Conservation (phyloP, 2,888 invertebrate genomes). For the Synergus japonicus region DNA sequence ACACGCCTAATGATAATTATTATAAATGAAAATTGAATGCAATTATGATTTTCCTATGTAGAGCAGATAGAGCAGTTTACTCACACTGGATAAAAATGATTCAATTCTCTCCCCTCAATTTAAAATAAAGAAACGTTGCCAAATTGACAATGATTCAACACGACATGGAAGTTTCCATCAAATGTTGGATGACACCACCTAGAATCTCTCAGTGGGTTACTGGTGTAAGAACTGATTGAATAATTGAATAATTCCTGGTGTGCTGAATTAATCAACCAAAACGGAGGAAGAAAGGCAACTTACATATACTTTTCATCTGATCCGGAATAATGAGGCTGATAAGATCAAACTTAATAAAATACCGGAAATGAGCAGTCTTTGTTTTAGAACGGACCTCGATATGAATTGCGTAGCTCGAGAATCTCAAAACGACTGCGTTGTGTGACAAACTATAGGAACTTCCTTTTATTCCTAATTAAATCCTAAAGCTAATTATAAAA, state of each 20-base stretch:
- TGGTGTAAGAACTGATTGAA: conserved; percentile 40
- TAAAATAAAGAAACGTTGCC: too few relatives aligned
- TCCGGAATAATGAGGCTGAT: conserved; percentile 13
- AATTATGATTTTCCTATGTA: too few relatives aligned
- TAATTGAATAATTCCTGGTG: conserved; percentile 30
- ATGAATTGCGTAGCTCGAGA: background rate
- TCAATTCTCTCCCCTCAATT: too few relatives aligned
- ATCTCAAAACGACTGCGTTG: conserved; percentile 8
- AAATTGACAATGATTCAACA: background rate
- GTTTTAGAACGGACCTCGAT: background rate
- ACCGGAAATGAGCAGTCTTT: conserved; percentile 17
- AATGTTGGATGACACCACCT: conserved; percentile 13
- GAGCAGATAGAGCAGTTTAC: too few relatives aligned
- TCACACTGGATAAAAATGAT: too few relatives aligned
- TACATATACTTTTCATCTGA: conserved; percentile 27
- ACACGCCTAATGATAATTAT: too few relatives aligned
- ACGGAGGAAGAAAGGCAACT: conserved; percentile 26
- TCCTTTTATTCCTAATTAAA: background rate
- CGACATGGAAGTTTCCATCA: conserved; percentile 8
- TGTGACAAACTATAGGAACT: background rate
- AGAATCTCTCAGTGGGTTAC: conserved; percentile 34
- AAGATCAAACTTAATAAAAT: conserved; percentile 30
- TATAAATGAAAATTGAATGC: too few relatives aligned
- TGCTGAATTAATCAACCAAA: conserved; percentile 10
- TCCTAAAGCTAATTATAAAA: background rate